Base-by-base conservation (phyloP, 2,113 vertebrate species). In the Pontoporia blainvillei region DNA sequence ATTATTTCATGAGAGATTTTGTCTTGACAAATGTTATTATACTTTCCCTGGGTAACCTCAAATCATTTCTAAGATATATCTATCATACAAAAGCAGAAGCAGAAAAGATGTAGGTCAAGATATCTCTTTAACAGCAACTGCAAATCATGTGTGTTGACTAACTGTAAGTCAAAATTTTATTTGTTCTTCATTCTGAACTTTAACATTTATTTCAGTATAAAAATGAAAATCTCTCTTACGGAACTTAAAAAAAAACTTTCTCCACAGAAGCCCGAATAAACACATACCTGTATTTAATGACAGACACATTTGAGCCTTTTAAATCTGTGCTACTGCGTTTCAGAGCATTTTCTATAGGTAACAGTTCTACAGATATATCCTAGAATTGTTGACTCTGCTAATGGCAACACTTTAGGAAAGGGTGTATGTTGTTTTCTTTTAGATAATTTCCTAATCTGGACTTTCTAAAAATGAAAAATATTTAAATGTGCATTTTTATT, bases 21-120 rank as follows among this genome's bases (percentile, higher is more conserved):
- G 88, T 97, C 94, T 97, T 90, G 96, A 95, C 95, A 95, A 39
- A 8, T 95, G 88, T 95, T 82, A 96, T 96, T 95, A 96, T 91
- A 97, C 89, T 97, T 98, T 97, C 97, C 98, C 97, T 96, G 85
- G 86, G 92, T 96, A 97, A 97, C 96, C 95, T 97, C 94, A 91
- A 98, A 97, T 96, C 95, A 97, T 97, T 98, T 96, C 97, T 78
- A 98, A 98, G 95, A 98, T 96, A 94, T 57, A 97, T 98, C 97
- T 98, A 97, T 93, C 91, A 96, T 97, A 92, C 91, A 96, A 97
- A 98, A 97, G 97, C 85, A 97, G 84, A 98, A 98, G 83, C 84
- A 97, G 92, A 98, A 93, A 93, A 97, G 94, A 96, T 73, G 44
- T 76, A 92, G 85, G 73, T 88, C 85, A 96, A 96, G 86, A 84